phyloP scores from a whole-genome alignment of 2,888 invertebrate species.

The Dusona sp. region DNA sequence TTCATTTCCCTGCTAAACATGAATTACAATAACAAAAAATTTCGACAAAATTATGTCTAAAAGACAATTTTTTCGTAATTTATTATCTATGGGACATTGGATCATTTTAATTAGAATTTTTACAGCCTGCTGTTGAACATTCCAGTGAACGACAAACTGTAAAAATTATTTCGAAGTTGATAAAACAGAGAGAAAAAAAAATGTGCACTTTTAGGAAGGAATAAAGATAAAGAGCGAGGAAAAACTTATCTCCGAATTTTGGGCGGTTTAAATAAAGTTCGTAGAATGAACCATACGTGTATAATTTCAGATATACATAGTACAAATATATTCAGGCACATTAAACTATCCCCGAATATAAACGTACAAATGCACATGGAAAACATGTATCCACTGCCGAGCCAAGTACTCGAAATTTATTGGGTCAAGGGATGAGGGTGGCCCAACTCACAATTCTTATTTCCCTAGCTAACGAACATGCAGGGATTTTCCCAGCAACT shows the following conservation, averaged over 20 bases:
- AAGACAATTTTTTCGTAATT: too few species aligned
- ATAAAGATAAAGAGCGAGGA: too few species aligned
- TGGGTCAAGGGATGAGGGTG: constrained; percentile 65
- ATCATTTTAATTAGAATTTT: too few species aligned
- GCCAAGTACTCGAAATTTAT: constrained; percentile 42
- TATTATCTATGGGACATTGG: too few species aligned
- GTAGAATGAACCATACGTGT: background rate
- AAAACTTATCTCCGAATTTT: too few species aligned
- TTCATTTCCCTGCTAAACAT: too few species aligned
- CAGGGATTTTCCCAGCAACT: constrained; percentile 65
- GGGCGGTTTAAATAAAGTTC: background rate
- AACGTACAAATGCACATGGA: background rate
- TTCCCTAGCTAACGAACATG: constrained; percentile 66
- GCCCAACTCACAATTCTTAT: constrained; percentile 26
- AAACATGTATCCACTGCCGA: background rate
- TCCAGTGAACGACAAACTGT: too few species aligned
- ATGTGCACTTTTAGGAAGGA: background rate
- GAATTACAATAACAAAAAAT: too few species aligned
- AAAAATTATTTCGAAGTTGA: background rate
- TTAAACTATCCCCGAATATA: background rate
- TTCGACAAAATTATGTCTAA: too few species aligned
- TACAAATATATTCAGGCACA: background rate
- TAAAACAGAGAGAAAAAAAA: background rate
- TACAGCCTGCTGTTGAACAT: too few species aligned
- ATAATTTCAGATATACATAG: background rate